A percentile compares a stretch with the other conserved stretches of the same genome.
phyloP scores from a whole-genome alignment of 2,113 vertebrate genomes.

The Natator depressus region DNA sequence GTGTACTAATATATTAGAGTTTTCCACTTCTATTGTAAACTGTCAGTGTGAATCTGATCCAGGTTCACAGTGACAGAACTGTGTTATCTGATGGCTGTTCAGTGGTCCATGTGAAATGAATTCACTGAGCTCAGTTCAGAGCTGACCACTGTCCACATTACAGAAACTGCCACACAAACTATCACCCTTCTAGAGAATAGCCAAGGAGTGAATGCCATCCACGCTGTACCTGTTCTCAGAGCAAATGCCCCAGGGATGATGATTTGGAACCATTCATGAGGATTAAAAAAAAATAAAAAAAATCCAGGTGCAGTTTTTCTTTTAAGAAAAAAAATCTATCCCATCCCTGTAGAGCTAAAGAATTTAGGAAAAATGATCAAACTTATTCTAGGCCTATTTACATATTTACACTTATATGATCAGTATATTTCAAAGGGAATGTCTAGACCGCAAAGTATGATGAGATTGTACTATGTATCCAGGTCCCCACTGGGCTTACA shows the following conservation, averaged over 20 bases:
- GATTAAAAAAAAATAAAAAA: neutral
- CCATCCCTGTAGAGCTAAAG: neutral
- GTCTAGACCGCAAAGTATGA: neutral
- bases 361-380: neutral
- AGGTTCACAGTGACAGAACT: constrained; percentile 49
- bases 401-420: neutral
- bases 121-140: constrained; percentile 57
- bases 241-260: constrained; percentile 39
- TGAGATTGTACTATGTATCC: neutral
- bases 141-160: constrained; percentile 43
- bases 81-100: constrained; percentile 60
- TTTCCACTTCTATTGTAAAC: neutral
- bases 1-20: constrained; percentile 36
- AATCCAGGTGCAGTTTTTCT: neutral
- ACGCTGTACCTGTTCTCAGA: constrained; percentile 44
- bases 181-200: constrained; percentile 38
- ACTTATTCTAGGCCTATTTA: neutral
- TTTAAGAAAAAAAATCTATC: neutral
- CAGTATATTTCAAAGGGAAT: neutral
- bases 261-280: neutral
- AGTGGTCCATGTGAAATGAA: constrained; percentile 48
- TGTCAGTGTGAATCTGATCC: neutral
- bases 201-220: constrained; percentile 9
- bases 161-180: constrained; percentile 46
- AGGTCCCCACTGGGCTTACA: no score